Percentiles rank a stretch among this genome's conserved stretches.
Conservation (phyloP, 2,797 vertebrate species). For the Hydrolagus colliei region DNA sequence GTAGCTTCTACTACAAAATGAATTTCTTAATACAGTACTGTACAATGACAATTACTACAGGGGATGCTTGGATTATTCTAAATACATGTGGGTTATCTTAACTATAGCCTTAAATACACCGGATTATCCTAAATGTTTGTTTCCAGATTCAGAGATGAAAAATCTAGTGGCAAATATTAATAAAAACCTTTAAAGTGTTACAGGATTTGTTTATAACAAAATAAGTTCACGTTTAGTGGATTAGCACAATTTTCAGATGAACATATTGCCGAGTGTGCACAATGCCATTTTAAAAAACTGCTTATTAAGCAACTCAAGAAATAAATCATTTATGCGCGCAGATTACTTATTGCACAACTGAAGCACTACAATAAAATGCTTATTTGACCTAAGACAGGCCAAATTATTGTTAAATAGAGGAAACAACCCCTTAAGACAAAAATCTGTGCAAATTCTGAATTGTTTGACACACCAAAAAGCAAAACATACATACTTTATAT, state of each 20-base stretch:
- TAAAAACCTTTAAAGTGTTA: neutral
- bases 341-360: neutral
- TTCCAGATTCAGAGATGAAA: too few species aligned
- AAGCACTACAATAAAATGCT: conserved; percentile 6
- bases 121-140: too few species aligned
- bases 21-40: neutral
- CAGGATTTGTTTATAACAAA: neutral
- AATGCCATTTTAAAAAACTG: neutral
- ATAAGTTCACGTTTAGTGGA: neutral
- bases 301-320: neutral
- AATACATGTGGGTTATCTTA: too few species aligned
- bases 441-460: too few species aligned
- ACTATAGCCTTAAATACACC: too few species aligned
- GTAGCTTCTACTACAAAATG: neutral
- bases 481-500: too few species aligned
- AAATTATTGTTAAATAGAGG: neutral
- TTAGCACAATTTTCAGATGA: neutral
- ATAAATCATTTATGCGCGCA: conserved; percentile 2
- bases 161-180: neutral
- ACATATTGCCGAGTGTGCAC: neutral
- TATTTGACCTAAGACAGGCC: neutral
- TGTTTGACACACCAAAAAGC: too few species aligned
- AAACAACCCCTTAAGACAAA: too few species aligned
- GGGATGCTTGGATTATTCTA: too few species aligned
- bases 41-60: neutral